phyloP scores from a whole-genome alignment of 2,113 vertebrate genomes.

The Rhombomys opimus region DNA sequence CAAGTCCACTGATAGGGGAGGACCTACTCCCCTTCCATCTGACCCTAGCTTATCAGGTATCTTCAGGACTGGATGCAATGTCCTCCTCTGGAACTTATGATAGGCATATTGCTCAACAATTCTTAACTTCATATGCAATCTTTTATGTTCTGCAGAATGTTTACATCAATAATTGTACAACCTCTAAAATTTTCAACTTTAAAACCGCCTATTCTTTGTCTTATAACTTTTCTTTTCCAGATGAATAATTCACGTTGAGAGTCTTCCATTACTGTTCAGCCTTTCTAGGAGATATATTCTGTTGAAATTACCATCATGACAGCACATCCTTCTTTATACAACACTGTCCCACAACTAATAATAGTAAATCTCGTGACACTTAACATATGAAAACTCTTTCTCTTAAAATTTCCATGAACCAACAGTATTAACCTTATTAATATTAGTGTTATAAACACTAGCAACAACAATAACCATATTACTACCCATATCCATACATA shows the following conservation, averaged over 20 bases:
- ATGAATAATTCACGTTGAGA: neutral
- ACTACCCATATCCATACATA: neutral
- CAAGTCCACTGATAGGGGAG: too few relatives aligned
- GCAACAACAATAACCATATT: neutral
- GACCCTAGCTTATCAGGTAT: too few relatives aligned
- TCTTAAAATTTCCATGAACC: neutral
- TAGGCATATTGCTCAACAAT: neutral
- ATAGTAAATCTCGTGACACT: neutral
- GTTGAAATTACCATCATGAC: neutral
- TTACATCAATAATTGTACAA: neutral
- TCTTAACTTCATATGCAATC: neutral
- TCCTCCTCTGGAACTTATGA: neutral
- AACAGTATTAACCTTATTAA: neutral
- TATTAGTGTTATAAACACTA: neutral
- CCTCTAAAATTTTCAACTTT: neutral
- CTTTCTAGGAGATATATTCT: neutral
- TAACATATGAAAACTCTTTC: neutral
- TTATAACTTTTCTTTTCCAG: neutral
- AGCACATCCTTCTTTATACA: neutral
- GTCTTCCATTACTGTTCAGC: neutral
- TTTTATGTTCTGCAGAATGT: neutral
- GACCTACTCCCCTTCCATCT: too few relatives aligned
- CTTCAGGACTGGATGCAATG: too few relatives aligned
- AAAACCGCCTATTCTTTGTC: neutral
- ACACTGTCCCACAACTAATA: neutral